A percentile compares a stretch with the other conserved stretches of the same genome.
Conservation (phyloP, 1,140 invertebrate genomes). For the Philopotamus ludificatus region DNA sequence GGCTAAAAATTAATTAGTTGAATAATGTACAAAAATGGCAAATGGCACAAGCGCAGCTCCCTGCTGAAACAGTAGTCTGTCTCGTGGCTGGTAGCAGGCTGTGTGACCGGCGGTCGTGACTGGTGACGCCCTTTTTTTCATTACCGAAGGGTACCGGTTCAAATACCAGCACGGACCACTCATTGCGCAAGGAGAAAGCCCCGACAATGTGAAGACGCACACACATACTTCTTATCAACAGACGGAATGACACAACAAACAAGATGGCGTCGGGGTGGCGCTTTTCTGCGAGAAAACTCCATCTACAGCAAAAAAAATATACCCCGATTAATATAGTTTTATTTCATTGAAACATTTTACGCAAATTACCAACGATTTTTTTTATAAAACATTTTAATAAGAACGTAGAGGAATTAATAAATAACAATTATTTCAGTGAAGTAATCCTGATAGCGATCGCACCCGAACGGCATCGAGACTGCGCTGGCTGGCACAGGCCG, state of each 20-base stretch:
- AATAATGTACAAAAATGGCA: too few relatives aligned
- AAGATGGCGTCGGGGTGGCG: slow-evolving; percentile 16
- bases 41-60: neutral
- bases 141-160: slow-evolving; percentile 31
- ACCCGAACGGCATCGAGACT: neutral
- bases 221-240: neutral
- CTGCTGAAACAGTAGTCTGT: slow-evolving; percentile 17
- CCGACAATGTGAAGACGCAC: slow-evolving; percentile 14
- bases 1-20: too few relatives aligned
- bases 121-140: slow-evolving; percentile 32
- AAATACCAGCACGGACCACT: slow-evolving; percentile 1
- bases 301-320: too few relatives aligned
- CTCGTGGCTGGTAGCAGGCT: slow-evolving; percentile 13
- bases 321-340: too few relatives aligned
- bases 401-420: too few relatives aligned
- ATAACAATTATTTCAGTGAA: neutral
- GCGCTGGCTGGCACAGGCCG: too few relatives aligned
- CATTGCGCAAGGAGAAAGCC: slow-evolving; percentile 19
- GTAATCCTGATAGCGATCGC: neutral
- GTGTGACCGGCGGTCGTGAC: slow-evolving; percentile 22
- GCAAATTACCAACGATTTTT: too few relatives aligned
- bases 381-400: too few relatives aligned
- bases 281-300: too few relatives aligned
- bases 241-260: neutral
- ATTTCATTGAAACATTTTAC: too few relatives aligned